Conservation (phyloP, 2,113 vertebrate genomes). For the Vimba vimba region DNA sequence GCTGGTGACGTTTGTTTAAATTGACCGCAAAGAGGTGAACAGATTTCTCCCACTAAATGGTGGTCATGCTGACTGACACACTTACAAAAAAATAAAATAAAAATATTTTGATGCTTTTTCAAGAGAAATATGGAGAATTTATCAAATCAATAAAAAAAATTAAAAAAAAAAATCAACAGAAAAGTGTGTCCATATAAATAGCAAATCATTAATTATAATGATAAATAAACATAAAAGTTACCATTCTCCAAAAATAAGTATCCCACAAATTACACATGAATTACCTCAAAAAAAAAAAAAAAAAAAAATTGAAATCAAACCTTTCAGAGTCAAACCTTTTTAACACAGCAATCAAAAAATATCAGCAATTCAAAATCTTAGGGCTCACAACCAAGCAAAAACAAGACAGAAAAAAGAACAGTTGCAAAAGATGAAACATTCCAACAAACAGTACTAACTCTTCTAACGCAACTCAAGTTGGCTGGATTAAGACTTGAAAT, state of each 20-base stretch:
- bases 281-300: not conserved
- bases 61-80: slow-evolving; percentile 42
- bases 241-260: not conserved
- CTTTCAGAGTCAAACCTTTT: not conserved
- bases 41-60: slow-evolving; percentile 14
- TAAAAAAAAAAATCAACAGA: not conserved
- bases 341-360: slow-evolving; percentile 10
- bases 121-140: not conserved
- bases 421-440: not conserved
- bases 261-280: not conserved
- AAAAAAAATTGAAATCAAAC: not conserved
- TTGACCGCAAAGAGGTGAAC: not conserved
- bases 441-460: not conserved
- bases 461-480: not conserved
- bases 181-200: not conserved
- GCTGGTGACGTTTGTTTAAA: slow-evolving; percentile 6
- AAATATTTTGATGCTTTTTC: not conserved
- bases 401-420: not conserved
- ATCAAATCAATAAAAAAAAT: not conserved
- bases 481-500: not conserved
- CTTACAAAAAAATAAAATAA: not conserved
- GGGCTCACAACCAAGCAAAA: slow-evolving; percentile 25
- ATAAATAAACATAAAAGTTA: too few relatives aligned
- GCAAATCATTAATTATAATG: not conserved
- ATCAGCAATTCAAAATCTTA: slow-evolving; percentile 15